Evolutionary conservation across 2,113 vertebrate genomes (phyloP).

Genomic region (Calypte anna): DNA sequence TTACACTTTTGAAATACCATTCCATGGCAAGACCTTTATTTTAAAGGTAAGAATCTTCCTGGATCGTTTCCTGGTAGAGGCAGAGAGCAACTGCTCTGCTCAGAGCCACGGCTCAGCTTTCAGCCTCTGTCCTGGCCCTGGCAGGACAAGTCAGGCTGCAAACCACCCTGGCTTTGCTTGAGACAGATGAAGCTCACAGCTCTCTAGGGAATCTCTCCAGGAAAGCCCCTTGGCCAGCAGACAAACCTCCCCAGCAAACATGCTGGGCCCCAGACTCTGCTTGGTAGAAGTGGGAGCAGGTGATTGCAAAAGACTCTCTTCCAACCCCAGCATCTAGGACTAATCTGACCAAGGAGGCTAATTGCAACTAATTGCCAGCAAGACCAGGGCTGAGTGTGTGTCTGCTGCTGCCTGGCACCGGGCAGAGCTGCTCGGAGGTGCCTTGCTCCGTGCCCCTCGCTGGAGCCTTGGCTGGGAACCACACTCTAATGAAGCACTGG

Average conservation of each 20-base stretch:
- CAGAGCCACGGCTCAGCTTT: not conserved
- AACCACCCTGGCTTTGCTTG: not conserved
- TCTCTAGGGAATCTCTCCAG: slow-evolving; percentile 53
- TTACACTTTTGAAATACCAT: slow-evolving; percentile 92
- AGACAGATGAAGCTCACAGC: not conserved
- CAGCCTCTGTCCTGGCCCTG: not conserved
- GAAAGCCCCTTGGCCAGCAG: slow-evolving; percentile 48
- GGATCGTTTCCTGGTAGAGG: not conserved
- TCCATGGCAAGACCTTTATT: slow-evolving; percentile 94
- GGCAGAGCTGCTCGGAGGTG: slow-evolving; percentile 13
- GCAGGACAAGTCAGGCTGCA: not conserved
- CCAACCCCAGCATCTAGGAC: slow-evolving; percentile 55
- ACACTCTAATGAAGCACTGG: slow-evolving; percentile 53
- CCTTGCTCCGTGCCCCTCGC: slow-evolving; percentile 36
- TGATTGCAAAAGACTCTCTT: slow-evolving; percentile 35
- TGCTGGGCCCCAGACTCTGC: not conserved
- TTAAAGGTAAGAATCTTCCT: slow-evolving; percentile 85
- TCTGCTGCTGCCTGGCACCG: slow-evolving; percentile 56
- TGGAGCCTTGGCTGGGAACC: slow-evolving; percentile 57
- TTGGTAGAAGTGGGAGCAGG: slow-evolving; percentile 34
- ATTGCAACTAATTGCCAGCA: slow-evolving; percentile 68
- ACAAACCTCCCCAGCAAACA: slow-evolving; percentile 33
- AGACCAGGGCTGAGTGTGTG: slow-evolving; percentile 55
- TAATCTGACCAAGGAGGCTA: slow-evolving; percentile 67
- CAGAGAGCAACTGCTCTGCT: not conserved